Evolutionary conservation across 2,797 vertebrate genomes (phyloP).

Genomic region (Catamblyrhynchus diadema): DNA sequence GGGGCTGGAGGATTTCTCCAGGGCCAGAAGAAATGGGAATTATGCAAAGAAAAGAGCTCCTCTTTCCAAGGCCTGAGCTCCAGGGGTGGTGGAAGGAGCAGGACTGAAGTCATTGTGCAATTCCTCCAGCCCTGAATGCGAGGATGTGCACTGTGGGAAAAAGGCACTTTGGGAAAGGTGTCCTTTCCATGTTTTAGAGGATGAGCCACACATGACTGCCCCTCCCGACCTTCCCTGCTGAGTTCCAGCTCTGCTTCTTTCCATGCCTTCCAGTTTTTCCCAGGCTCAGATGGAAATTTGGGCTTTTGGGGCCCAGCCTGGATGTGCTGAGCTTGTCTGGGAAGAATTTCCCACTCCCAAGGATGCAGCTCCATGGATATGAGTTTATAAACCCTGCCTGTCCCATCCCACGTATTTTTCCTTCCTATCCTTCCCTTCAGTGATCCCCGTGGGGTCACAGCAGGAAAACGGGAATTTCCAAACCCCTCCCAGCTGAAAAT

Average conservation of each 20-base stretch:
- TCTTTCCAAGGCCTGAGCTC: background rate
- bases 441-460: background rate
- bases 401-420: fast-evolving
- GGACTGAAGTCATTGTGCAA: background rate
- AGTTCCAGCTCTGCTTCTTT: background rate
- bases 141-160: background rate
- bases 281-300: background rate
- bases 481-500: fast-evolving
- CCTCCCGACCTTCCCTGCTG: background rate
- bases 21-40: background rate
- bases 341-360: background rate
- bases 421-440: background rate
- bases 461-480: background rate
- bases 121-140: background rate
- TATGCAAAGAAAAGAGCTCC: background rate
- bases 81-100: background rate
- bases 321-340: background rate
- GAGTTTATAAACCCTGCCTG: fast-evolving
- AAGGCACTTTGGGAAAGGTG: background rate
- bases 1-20: background rate
- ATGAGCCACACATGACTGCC: background rate
- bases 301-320: background rate
- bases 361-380: background rate
- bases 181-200: background rate
- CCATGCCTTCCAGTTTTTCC: background rate